Evolutionary conservation across 2,113 vertebrate species (phyloP), one percentile per base, ranked within the genome.

Genomic region (Callipepla squamata): DNA sequence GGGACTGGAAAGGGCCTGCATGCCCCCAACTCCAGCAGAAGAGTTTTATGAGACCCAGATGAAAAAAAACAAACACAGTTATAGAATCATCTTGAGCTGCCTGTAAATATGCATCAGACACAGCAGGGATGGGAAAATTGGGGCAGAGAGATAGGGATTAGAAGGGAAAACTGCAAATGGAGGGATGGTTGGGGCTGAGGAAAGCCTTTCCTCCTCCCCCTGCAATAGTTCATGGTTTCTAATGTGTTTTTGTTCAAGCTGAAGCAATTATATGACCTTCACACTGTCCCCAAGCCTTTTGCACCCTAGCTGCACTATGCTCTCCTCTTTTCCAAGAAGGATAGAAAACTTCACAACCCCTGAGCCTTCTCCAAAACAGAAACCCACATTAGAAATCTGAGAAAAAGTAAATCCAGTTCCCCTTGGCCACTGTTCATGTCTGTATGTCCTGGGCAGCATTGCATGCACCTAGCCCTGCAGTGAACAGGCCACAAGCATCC

Each of bases 1-100:
- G 7, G 87, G 78, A 85, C 78, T 47, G 44, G 15, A 58, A 59
- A 70, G 93, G 57, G 67, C 23, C 80, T 80, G 89, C 68, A 78
- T 66, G 70, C 78, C 91, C 81, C 57, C 79, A 72, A 87, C 85
- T 91, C 75, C 47, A 73, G 87, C 96, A 96, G 95, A 93, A 92
- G 95, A 72, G n/a, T 36, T 95, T 95, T 87, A 92, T 1, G 57
- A 53, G 79, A 51, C 95, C 68, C 10, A 1, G 58, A 68, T 89
- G 95, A 58, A 53, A 83, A 87, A 92, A 83, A 87, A 92, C 70
- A 40, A 40, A 75, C 85, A 74, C 72, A 48, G 80, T 72, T 51
- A 57, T 59, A 44, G 1, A 12, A 93, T 72, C 72, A 93, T 75
- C 92, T 82, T 84, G 13, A n/a, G 53, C 62, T 50, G 83, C 89